Conservation (phyloP, 2,888 invertebrate species). For the Orthonychiurus folsomi region DNA sequence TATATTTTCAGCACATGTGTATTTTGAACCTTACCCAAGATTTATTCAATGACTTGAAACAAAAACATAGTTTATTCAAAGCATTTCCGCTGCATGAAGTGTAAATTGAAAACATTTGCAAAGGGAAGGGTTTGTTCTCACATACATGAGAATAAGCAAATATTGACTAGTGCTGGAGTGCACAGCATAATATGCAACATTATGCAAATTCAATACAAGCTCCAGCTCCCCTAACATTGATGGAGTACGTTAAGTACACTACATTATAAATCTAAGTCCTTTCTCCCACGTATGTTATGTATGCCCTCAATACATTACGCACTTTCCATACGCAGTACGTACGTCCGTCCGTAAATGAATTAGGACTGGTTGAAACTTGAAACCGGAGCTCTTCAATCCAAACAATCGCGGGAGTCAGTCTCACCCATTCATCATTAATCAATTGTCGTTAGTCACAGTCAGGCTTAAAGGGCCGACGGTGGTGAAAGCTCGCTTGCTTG, state of each 20-base stretch:
- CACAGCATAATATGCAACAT: too few relatives aligned
- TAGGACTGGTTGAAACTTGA: neutral
- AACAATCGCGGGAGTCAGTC: neutral
- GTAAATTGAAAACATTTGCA: neutral
- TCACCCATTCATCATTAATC: neutral
- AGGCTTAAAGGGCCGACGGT: too few relatives aligned
- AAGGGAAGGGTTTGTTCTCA: neutral
- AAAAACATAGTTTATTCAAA: constrained; percentile 1
- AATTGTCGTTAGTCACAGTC: too few relatives aligned
- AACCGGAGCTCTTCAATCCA: neutral
- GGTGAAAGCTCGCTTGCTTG: too few relatives aligned
- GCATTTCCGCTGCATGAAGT: neutral
- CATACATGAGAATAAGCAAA: neutral
- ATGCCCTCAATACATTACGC: neutral
- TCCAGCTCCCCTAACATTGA: too few relatives aligned
- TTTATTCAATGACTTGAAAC: too few relatives aligned
- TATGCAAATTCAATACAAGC: too few relatives aligned
- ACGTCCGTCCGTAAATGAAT: neutral
- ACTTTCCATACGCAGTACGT: too few relatives aligned
- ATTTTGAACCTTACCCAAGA: too few relatives aligned
- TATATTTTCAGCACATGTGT: too few relatives aligned
- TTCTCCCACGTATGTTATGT: neutral
- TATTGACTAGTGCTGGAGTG: neutral
- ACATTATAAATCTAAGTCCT: neutral
- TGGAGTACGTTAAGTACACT: neutral